Evolutionary conservation across 2,113 vertebrate species (phyloP).

Genomic region (Saguinus imperator): DNA sequence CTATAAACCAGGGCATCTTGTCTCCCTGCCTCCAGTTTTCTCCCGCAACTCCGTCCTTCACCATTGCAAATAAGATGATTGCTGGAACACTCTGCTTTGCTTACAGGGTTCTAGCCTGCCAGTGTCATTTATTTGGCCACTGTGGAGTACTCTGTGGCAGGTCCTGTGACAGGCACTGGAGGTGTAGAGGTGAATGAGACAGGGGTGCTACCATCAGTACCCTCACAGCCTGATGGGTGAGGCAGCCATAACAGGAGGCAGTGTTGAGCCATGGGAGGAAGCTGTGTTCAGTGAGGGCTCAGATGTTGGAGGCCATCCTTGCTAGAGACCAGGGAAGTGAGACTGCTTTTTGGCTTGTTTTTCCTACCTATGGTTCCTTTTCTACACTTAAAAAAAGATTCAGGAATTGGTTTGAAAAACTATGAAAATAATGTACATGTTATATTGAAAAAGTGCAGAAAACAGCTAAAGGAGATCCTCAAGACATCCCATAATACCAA

Average conservation of each 20-base stretch:
- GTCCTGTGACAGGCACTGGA: background rate
- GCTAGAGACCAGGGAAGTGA: background rate
- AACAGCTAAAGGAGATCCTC: background rate
- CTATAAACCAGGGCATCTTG: accelerated
- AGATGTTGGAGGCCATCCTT: background rate
- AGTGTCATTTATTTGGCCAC: background rate
- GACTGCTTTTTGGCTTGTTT: background rate
- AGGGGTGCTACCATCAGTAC: accelerated
- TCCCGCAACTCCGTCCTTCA: background rate
- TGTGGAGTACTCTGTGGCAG: background rate
- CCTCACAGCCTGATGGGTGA: background rate
- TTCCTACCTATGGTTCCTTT: background rate
- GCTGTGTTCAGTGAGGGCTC: background rate
- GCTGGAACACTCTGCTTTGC: background rate
- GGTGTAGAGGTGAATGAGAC: background rate
- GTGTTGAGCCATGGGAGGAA: too few relatives aligned
- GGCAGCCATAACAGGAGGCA: background rate
- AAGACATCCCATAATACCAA: background rate
- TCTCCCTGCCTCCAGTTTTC: too few relatives aligned
- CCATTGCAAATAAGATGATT: background rate
- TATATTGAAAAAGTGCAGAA: background rate
- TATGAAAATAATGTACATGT: background rate
- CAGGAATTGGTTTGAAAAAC: background rate
- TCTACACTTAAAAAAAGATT: background rate
- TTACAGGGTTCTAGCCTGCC: background rate